Percentiles rank a stretch among this genome's conserved stretches.
phyloP scores from a whole-genome alignment of 1,140 invertebrate species.

The Calephelis virginiensis region DNA sequence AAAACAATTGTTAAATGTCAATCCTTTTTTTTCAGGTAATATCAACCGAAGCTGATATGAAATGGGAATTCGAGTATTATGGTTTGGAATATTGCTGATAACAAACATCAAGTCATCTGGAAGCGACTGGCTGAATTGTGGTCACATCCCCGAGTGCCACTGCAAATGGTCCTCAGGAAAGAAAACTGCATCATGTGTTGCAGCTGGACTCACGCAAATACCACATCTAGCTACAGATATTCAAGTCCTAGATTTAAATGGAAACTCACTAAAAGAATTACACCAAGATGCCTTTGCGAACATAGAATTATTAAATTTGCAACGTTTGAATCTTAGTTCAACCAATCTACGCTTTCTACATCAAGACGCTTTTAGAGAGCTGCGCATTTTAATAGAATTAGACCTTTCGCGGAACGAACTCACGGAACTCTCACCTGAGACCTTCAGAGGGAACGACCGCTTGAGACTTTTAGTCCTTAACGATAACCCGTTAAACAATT shows the following conservation, averaged over 20 bases:
- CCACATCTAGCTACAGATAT: constrained; percentile 89
- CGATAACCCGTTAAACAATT: constrained; percentile 83
- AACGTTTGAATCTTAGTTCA: constrained; percentile 87
- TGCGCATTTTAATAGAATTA: constrained; percentile 92
- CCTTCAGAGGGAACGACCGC: constrained; percentile 86
- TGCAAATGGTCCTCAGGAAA: constrained; percentile 95
- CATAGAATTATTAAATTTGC: constrained; percentile 89
- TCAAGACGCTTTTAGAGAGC: constrained; percentile 89
- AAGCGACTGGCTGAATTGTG: constrained; percentile 87
- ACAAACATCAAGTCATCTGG: constrained; percentile 51
- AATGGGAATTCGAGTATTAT: constrained; percentile 58
- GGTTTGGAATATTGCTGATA: constrained; percentile 48
- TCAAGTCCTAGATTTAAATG: constrained; percentile 90
- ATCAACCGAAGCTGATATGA: constrained; percentile 53
- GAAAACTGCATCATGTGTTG: constrained; percentile 89
- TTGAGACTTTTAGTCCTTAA: constrained; percentile 84
- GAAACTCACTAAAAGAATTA: constrained; percentile 86
- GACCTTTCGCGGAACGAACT: constrained; percentile 90
- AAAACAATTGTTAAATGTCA: not conserved
- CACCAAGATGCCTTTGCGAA: constrained; percentile 88
- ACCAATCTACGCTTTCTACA: constrained; percentile 86
- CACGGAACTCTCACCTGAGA: constrained; percentile 82
- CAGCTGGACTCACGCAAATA: constrained; percentile 84
- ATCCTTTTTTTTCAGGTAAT: constrained; percentile 59
- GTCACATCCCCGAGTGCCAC: constrained; percentile 84